phyloP scores from a whole-genome alignment of 2,888 invertebrate genomes.

The Eudasyphora cyanicolor region DNA sequence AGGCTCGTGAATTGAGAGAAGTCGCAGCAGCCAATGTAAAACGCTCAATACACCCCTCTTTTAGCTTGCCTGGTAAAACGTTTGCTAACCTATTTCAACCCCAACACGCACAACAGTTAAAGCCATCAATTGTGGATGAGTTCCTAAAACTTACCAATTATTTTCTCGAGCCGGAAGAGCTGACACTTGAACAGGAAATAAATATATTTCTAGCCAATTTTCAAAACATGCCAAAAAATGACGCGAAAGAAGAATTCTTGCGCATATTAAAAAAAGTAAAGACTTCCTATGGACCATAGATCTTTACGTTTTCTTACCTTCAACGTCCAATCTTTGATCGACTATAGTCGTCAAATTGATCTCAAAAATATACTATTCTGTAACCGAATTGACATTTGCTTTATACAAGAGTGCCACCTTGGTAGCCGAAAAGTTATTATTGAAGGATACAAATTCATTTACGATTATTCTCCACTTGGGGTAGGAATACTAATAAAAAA shows the following conservation, averaged over 20 bases:
- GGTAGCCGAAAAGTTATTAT: no score
- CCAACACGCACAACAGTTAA: no score
- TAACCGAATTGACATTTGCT: background rate
- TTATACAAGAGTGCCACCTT: constrained; percentile 17
- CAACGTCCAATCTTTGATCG: constrained; percentile 19
- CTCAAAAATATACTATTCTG: background rate
- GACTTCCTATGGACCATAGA: constrained; percentile 9
- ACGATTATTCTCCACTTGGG: no score
- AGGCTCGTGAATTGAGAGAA: no score
- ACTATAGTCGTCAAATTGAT: background rate
- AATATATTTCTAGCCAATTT: constrained; percentile 1
- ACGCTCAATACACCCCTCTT: no score
- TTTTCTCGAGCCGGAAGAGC: constrained; percentile 22
- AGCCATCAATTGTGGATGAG: background rate
- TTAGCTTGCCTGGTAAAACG: background rate
- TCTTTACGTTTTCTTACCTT: background rate
- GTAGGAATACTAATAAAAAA: no score
- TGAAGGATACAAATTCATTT: no score
- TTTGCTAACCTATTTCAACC: background rate
- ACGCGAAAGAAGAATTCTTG: constrained; percentile 27
- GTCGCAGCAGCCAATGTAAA: no score
- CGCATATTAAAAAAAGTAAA: constrained; percentile 16
- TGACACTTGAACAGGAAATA: constrained; percentile 11
- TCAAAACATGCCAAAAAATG: background rate
- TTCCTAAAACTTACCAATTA: background rate